Evolutionary conservation across 2,888 invertebrate species (phyloP).

Genomic region (Neoascia interrupta): DNA sequence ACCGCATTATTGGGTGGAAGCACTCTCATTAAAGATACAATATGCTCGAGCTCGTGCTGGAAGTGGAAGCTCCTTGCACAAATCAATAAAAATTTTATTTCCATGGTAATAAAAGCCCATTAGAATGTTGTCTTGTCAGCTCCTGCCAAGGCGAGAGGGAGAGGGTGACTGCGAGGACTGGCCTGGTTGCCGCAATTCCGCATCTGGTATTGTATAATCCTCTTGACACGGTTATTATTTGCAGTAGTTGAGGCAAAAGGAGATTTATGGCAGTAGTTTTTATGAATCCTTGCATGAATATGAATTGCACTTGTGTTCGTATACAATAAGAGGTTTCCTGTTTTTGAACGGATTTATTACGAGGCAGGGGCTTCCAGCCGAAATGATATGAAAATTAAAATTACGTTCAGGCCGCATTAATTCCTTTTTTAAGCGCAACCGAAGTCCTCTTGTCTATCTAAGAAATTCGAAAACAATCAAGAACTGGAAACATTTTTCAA

Average conservation of each 20-base stretch:
- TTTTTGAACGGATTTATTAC: too few relatives aligned
- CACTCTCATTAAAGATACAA: slow-evolving; percentile 11
- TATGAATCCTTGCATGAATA: not conserved
- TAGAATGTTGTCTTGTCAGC: slow-evolving; percentile 22
- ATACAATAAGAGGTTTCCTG: too few relatives aligned
- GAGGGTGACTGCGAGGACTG: not conserved
- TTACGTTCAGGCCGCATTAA: too few relatives aligned
- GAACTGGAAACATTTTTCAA: too few relatives aligned
- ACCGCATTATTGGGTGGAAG: not conserved
- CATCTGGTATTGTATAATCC: slow-evolving; percentile 47
- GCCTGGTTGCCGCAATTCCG: slow-evolving; percentile 28
- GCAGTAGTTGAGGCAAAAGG: slow-evolving; percentile 26
- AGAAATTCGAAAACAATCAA: too few relatives aligned
- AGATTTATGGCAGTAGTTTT: slow-evolving; percentile 22
- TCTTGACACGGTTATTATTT: slow-evolving; percentile 52
- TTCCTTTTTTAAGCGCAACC: too few relatives aligned
- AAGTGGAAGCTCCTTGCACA: not conserved
- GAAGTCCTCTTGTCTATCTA: too few relatives aligned
- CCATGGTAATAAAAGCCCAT: slow-evolving; percentile 45
- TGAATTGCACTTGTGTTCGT: too few relatives aligned
- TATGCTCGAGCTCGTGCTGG: not conserved
- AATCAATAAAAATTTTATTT: slow-evolving; percentile 57
- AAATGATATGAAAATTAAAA: too few relatives aligned
- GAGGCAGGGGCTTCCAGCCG: too few relatives aligned
- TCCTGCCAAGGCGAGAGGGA: not conserved